These are phyloP conservation scores for Hippoglossus hippoglossus DNA, from an alignment of 2,797 vertebrate genomes.

Conservation along the genomic window DNA sequence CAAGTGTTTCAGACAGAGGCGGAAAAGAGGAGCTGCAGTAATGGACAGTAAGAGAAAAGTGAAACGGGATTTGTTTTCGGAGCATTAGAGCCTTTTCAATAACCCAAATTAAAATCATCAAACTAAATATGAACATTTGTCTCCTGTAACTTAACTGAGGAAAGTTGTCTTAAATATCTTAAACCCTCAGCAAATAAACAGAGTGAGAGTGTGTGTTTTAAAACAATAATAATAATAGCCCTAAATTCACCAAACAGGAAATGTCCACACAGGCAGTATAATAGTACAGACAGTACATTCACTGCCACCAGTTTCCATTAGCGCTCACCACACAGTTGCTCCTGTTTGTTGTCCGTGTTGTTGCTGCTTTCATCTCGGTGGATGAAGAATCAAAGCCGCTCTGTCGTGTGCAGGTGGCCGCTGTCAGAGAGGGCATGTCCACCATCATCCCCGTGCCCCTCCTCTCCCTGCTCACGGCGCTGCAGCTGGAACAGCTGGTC, in stretches of 20 bases:
- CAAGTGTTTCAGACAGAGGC: too few species aligned
- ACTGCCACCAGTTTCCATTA: constrained; percentile 37
- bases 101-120: too few species aligned
- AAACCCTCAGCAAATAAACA: neutral
- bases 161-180: too few species aligned
- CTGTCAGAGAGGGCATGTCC: constrained; percentile 88
- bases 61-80: too few species aligned
- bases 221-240: too few species aligned
- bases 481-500: constrained; percentile 89
- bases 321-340: constrained; percentile 15
- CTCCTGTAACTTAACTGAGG: too few species aligned
- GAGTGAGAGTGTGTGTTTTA: too few species aligned
- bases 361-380: constrained; percentile 36
- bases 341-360: constrained; percentile 45
- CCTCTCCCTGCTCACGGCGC: constrained; percentile 86
- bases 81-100: too few species aligned
- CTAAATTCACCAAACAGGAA: neutral
- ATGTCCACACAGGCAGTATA: too few species aligned
- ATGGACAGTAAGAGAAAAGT: too few species aligned
- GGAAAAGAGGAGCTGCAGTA: too few species aligned
- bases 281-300: neutral
- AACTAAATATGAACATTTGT: too few species aligned
- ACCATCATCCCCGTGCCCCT: constrained; percentile 88
- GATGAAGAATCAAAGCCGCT: constrained; percentile 63
- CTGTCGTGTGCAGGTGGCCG: constrained; percentile 79